A percentile compares a stretch with the other conserved stretches of the same genome.
Evolutionary conservation across 2,888 invertebrate genomes (phyloP).

Genomic region (Linnaemya vulpina): DNA sequence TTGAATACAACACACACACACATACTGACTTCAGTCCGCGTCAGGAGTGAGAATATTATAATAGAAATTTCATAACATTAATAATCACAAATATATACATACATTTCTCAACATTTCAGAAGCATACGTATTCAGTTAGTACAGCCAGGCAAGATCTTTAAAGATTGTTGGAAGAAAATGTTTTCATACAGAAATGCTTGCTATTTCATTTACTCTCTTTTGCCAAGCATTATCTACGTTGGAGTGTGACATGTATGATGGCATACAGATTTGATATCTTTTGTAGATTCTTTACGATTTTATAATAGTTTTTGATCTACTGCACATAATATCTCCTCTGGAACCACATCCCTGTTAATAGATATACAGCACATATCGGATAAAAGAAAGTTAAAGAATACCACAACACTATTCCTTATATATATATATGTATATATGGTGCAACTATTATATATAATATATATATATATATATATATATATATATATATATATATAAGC

Average conservation of each 20-base stretch:
- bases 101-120: slow-evolving; percentile 39
- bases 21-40: not conserved
- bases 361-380: too few relatives aligned
- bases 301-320: too few relatives aligned
- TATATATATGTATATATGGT: too few relatives aligned
- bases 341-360: too few relatives aligned
- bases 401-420: too few relatives aligned
- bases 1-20: slow-evolving; percentile 14
- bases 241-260: slow-evolving; percentile 22
- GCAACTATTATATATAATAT: too few relatives aligned
- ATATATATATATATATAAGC: too few relatives aligned
- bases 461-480: too few relatives aligned
- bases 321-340: too few relatives aligned
- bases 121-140: slow-evolving; percentile 22
- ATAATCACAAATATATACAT: slow-evolving; percentile 32
- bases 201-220: slow-evolving; percentile 28
- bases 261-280: slow-evolving; percentile 12
- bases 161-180: not conserved
- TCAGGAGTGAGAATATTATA: slow-evolving; percentile 14
- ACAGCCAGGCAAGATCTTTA: not conserved
- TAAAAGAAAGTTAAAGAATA: too few relatives aligned
- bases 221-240: not conserved
- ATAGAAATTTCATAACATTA: slow-evolving; percentile 61
- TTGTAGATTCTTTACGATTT: too few relatives aligned
- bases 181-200: not conserved